Percentiles rank a stretch among this genome's conserved stretches.
phyloP scores from a whole-genome alignment of 64 coral and sea anemone species.

The Pocillopora damicornis region DNA sequence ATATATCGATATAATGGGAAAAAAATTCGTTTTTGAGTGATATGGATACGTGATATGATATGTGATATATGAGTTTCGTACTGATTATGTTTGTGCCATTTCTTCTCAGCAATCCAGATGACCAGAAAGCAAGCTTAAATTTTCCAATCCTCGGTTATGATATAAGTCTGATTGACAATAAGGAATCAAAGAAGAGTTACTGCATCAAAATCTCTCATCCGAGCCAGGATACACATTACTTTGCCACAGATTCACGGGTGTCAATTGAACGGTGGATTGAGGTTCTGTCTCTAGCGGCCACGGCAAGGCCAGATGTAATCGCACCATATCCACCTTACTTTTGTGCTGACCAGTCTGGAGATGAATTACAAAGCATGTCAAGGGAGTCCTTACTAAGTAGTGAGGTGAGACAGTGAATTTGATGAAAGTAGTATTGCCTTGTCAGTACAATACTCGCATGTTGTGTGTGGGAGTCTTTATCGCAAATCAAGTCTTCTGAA shows the following conservation, averaged over 20 bases:
- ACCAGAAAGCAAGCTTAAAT: conserved; percentile 64
- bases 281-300: conserved; percentile 85
- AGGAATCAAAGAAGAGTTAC: conserved; percentile 79
- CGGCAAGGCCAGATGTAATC: conserved; percentile 74
- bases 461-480: not conserved
- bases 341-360: conserved; percentile 43
- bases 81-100: not conserved
- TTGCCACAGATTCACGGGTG: conserved; percentile 85
- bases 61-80: not conserved
- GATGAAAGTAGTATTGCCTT: not conserved
- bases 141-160: conserved; percentile 78
- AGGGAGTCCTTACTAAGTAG: conserved; percentile 67
- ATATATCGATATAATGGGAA: too few relatives aligned
- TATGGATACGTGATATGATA: too few relatives aligned
- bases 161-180: conserved; percentile 75
- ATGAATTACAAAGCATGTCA: conserved; percentile 54
- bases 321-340: conserved; percentile 83
- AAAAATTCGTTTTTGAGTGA: too few relatives aligned
- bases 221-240: conserved; percentile 63
- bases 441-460: not conserved
- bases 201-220: conserved; percentile 79
- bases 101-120: conserved; percentile 73
- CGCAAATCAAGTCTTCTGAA: too few relatives aligned
- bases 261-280: conserved; percentile 96
- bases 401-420: conserved; percentile 40